Conservation (phyloP, 2,888 invertebrate species). For the Dasypogon diadema region DNA sequence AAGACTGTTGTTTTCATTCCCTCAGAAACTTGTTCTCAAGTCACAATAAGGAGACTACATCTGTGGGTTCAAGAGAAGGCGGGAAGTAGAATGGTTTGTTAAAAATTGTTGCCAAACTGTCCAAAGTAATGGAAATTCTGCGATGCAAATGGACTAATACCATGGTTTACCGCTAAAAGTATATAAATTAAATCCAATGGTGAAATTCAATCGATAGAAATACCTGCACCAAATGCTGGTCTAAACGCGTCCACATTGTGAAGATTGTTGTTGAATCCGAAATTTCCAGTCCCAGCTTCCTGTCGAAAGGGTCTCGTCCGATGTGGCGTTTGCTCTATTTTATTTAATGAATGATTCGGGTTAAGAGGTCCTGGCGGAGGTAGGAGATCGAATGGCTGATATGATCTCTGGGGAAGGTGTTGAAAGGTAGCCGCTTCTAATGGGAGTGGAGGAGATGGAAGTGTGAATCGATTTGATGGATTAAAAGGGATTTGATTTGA, state of each 20-base stretch:
- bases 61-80: background rate
- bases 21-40: too few relatives aligned
- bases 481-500: constrained; percentile 64
- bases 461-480: constrained; percentile 59
- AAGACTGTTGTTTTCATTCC: too few relatives aligned
- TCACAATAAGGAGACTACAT: too few relatives aligned
- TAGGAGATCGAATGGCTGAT: constrained; percentile 61
- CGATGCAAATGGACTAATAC: constrained; percentile 70
- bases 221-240: constrained; percentile 66
- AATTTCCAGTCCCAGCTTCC: constrained; percentile 74
- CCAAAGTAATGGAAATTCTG: constrained; percentile 64
- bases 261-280: constrained; percentile 71
- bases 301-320: constrained; percentile 71
- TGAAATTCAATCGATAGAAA: constrained; percentile 70
- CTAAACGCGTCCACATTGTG: background rate
- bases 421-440: constrained; percentile 62
- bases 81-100: background rate
- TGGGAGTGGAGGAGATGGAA: constrained; percentile 57
- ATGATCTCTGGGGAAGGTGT: constrained; percentile 62
- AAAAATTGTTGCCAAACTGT: constrained; percentile 50
- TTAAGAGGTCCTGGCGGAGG: constrained; percentile 59
- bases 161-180: constrained; percentile 83
- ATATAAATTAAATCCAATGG: constrained; percentile 85
- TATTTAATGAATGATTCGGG: constrained; percentile 60
- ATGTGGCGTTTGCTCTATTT: constrained; percentile 58